Evolutionary conservation across 2,113 vertebrate genomes (phyloP), one percentile per base, ranked within the genome.

Genomic region (Sterna hirundo): DNA sequence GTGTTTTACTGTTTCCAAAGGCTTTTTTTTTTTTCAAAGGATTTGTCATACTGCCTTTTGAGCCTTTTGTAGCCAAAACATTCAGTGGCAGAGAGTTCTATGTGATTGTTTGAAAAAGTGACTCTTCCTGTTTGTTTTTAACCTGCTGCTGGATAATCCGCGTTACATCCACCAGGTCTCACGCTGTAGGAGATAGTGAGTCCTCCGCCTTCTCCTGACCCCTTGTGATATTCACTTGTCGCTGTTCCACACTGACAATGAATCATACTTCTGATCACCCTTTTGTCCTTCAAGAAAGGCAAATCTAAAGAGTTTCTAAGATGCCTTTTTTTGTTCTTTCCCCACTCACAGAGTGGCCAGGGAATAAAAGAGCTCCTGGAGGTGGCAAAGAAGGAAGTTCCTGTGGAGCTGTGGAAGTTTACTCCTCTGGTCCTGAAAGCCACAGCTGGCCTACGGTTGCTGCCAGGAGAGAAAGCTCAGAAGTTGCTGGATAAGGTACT

Each of bases 391-490:
- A 93, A 98, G 78, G 98, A 96, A 20, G 76, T 99, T 70, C 99
- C 99, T 14, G 46, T 95, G 42, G 88, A 97, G 25, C 72, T 98
- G 71, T 99, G 99, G 99, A 98, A 96, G 80, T 97, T 88, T 49
- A 99, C 99, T 36, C 99, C 99, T 4, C 81, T 99, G 84, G 98
- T 99, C 29, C 98, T 99, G 74, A 99, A 98, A 97, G 99, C 99
- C 70, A 99, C 99, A 2, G 99, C 99, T 32, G 99, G 99, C 26
- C 97, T 99, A 57, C 98, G 99, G 16, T 97, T 99, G 23, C 97
- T 99, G 74, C 98, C 99, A 5, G 99, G 98, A 95, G 98, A 99
- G 94, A 99, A 99, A 91, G 99, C 99, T 58, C 95, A 98, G 47
- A 98, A 98, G n/a, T 88, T 99, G 81, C 97, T 99, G 92, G 96